phyloP scores from a whole-genome alignment of 2,888 invertebrate species.

The Labia minor region DNA sequence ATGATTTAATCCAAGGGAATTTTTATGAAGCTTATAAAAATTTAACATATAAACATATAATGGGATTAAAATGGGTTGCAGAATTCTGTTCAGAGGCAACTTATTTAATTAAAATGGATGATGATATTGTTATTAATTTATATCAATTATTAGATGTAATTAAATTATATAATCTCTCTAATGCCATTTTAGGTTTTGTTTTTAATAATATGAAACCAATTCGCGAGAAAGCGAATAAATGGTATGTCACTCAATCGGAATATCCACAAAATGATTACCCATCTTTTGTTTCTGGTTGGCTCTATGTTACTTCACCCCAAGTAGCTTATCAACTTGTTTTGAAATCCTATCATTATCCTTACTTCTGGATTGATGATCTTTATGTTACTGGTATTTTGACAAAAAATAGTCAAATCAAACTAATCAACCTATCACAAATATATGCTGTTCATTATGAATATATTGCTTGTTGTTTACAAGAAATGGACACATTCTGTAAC shows the following conservation, averaged over 20 bases:
- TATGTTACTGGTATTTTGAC: constrained; percentile 67
- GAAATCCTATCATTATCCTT: constrained; percentile 45
- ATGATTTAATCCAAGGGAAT: constrained; percentile 64
- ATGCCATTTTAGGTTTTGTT: constrained; percentile 49
- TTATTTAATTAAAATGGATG: constrained; percentile 69
- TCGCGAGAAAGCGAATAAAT: constrained; percentile 59
- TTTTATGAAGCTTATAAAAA: constrained; percentile 68
- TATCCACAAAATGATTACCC: constrained; percentile 54
- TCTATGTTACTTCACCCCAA: constrained; percentile 61
- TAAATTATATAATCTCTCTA: constrained; percentile 31
- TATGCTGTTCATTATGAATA: constrained; percentile 62
- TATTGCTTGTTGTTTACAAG: constrained; percentile 60
- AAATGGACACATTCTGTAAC: constrained; percentile 51
- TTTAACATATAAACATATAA: constrained; percentile 69
- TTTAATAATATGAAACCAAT: constrained; percentile 52
- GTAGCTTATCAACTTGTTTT: constrained; percentile 48
- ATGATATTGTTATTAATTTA: constrained; percentile 64
- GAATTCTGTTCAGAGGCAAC: constrained; percentile 48
- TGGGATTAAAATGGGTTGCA: constrained; percentile 67
- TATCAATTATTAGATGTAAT: constrained; percentile 44
- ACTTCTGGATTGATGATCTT: constrained; percentile 89
- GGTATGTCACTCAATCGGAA: constrained; percentile 63
- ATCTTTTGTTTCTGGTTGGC: constrained; percentile 71
- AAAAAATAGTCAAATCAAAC: constrained; percentile 9
- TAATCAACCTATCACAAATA: constrained; percentile 43